Conservation (phyloP, 2,888 invertebrate species). For the Scaeva pyrastri region DNA sequence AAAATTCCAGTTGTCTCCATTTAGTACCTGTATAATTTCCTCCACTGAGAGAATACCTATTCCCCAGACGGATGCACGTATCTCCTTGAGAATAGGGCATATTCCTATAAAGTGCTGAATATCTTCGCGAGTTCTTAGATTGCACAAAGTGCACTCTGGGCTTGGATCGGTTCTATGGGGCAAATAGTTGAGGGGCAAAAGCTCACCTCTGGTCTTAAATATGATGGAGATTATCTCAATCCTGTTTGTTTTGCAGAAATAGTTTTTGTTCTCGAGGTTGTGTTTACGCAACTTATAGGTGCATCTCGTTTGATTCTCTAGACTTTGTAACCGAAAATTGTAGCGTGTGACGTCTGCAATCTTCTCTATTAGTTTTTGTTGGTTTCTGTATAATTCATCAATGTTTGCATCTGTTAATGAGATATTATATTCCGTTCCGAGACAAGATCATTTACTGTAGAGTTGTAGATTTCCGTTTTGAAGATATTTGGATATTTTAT, state of each 20-base stretch:
- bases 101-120: neutral
- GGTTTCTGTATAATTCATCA: too few relatives aligned
- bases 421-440: neutral
- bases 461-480: too few relatives aligned
- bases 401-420: neutral
- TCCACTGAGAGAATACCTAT: neutral
- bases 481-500: neutral
- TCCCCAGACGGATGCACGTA: neutral
- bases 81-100: conserved; percentile 1
- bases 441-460: neutral
- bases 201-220: too few relatives aligned
- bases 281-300: too few relatives aligned
- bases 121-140: neutral
- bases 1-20: neutral
- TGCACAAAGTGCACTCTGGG: too few relatives aligned
- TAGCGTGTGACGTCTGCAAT: too few relatives aligned
- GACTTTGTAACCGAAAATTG: neutral
- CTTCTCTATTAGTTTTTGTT: too few relatives aligned
- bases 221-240: too few relatives aligned
- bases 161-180: too few relatives aligned
- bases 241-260: neutral
- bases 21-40: neutral
- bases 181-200: too few relatives aligned
- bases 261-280: too few relatives aligned
- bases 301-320: too few relatives aligned